A percentile compares a stretch with the other conserved stretches of the same genome.
Conservation (phyloP, 2,888 invertebrate species). For the Esperia sulphurella region DNA sequence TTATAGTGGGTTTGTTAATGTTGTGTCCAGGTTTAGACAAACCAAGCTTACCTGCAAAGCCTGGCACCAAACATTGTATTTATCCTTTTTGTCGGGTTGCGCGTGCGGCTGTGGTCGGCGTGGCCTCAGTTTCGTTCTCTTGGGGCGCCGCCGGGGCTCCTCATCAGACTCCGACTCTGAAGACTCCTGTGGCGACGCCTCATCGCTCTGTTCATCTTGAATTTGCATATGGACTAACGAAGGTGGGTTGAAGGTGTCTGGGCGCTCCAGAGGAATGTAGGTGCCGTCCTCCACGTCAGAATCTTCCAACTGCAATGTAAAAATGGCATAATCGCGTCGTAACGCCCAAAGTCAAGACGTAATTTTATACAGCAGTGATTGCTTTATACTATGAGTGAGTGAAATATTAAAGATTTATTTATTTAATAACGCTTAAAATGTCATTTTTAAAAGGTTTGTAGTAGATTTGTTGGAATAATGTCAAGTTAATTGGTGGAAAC, state of each 20-base stretch:
- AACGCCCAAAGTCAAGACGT: neutral
- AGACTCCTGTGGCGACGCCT: slow-evolving; percentile 69
- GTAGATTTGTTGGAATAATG: neutral
- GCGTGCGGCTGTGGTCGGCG: slow-evolving; percentile 39
- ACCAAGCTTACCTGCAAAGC: slow-evolving; percentile 59
- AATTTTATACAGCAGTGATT: neutral
- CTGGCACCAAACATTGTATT: slow-evolving; percentile 89
- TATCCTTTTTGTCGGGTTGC: slow-evolving; percentile 77
- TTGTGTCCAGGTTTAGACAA: no score
- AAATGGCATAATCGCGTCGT: slow-evolving; percentile 15
- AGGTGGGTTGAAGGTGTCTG: slow-evolving; percentile 73
- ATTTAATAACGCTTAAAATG: neutral
- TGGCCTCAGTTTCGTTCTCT: slow-evolving; percentile 73
- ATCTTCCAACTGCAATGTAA: slow-evolving; percentile 54
- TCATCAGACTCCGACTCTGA: slow-evolving; percentile 81
- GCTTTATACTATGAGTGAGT: no score
- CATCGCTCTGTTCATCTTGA: slow-evolving; percentile 80
- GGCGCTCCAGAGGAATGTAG: slow-evolving; percentile 79
- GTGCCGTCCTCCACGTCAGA: slow-evolving; percentile 75
- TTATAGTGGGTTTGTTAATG: no score
- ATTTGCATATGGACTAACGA: slow-evolving; percentile 74
- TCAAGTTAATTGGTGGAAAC: slow-evolving; percentile 1
- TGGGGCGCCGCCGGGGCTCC: slow-evolving; percentile 69
- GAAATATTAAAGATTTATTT: neutral
- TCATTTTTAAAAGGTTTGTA: neutral